Evolutionary conservation across 2,888 invertebrate genomes (phyloP).

Genomic region (Nephrocerus scutellatus): DNA sequence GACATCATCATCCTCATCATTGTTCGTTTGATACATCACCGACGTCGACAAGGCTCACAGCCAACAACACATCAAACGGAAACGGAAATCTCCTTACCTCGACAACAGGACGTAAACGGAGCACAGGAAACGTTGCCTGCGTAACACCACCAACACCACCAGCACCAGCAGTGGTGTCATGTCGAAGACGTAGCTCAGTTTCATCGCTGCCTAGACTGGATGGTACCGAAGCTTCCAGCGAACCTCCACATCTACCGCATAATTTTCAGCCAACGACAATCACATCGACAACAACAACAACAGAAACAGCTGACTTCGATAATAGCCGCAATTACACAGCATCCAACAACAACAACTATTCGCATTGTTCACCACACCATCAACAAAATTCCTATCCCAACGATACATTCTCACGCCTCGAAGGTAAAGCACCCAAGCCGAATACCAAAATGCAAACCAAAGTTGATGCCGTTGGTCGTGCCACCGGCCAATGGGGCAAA

Average conservation of each 20-base stretch:
- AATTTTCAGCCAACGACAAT: constrained; percentile 7
- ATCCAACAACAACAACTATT: constrained; percentile 15
- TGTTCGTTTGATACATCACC: too few species aligned
- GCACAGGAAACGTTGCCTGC: constrained; percentile 15
- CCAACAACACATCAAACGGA: constrained; percentile 11
- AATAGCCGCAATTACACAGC: constrained; percentile 15
- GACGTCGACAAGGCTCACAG: constrained; percentile 13
- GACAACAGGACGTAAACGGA: constrained; percentile 17
- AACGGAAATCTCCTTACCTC: constrained; percentile 15
- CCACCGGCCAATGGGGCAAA: constrained; percentile 48
- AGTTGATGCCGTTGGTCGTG: constrained; percentile 46
- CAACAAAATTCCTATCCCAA: constrained; percentile 36
- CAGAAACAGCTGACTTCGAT: neutral
- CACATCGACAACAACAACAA: constrained; percentile 9
- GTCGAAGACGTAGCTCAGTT: constrained; percentile 33
- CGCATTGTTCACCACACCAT: constrained; percentile 22
- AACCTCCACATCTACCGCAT: constrained; percentile 18
- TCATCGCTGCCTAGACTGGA: constrained; percentile 18
- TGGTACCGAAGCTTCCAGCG: constrained; percentile 10
- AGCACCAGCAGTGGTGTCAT: constrained; percentile 18
- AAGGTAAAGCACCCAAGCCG: constrained; percentile 33
- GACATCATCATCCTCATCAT: constrained; percentile 18
- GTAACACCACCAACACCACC: constrained; percentile 1
- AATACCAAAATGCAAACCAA: constrained; percentile 40
- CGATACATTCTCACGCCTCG: constrained; percentile 37